Evolutionary conservation across 2,888 invertebrate species (phyloP).

Genomic region (Pseudococcus viburni): DNA sequence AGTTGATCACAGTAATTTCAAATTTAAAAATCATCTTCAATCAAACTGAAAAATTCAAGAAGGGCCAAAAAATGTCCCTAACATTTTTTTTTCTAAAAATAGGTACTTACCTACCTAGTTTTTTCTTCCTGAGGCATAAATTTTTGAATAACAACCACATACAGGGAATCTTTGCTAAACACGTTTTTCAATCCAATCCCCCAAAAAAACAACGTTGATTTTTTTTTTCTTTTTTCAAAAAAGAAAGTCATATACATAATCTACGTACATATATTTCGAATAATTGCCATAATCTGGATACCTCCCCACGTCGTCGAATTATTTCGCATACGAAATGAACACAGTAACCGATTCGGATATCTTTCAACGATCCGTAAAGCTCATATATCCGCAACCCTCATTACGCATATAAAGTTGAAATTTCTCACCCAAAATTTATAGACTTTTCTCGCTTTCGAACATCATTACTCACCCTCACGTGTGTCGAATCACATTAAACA

Average conservation of each 20-base stretch:
- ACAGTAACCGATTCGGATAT: background rate
- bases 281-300: background rate
- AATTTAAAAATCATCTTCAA: too few relatives aligned
- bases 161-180: too few relatives aligned
- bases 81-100: too few relatives aligned
- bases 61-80: too few relatives aligned
- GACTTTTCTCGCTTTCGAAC: background rate
- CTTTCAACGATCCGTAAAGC: background rate
- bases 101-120: too few relatives aligned
- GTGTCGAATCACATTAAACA: constrained; percentile 29
- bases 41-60: too few relatives aligned
- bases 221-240: too few relatives aligned
- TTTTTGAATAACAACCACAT: too few relatives aligned
- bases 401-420: background rate
- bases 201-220: too few relatives aligned
- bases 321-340: background rate
- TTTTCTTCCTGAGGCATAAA: too few relatives aligned
- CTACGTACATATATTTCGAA: background rate
- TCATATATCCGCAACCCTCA: background rate
- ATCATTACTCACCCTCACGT: constrained; percentile 4
- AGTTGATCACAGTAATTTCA: too few relatives aligned
- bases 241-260: background rate
- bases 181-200: too few relatives aligned
- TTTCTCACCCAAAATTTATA: background rate
- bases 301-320: background rate